A percentile compares a stretch with the other conserved stretches of the same genome.
phyloP scores from a whole-genome alignment of 2,113 vertebrate genomes.

The Zeus faber region DNA sequence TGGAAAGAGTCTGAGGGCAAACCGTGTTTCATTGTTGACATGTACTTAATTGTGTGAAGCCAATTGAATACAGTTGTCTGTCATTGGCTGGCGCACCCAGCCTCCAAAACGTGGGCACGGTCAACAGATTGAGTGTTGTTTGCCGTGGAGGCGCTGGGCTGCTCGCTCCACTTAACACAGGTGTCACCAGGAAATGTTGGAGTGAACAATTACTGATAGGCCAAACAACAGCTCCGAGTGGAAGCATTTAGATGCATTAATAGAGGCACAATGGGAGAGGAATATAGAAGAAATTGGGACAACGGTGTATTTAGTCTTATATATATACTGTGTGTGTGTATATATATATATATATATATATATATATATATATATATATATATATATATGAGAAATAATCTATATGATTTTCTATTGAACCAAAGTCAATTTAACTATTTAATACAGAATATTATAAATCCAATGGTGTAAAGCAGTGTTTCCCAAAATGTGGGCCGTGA shows the following conservation, averaged over 20 bases:
- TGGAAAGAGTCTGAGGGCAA: slow-evolving; percentile 40
- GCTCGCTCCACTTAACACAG: slow-evolving; percentile 63
- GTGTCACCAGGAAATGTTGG: slow-evolving; percentile 69
- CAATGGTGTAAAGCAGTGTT: no score
- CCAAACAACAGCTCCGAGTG: slow-evolving; percentile 31
- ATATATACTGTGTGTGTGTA: no score
- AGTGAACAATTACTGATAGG: slow-evolving; percentile 68
- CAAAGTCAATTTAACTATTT: no score
- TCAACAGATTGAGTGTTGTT: slow-evolving; percentile 72
- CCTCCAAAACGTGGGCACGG: slow-evolving; percentile 53
- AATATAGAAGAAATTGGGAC: slow-evolving; percentile 9
- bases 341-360: no score
- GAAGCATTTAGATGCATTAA: slow-evolving; percentile 12
- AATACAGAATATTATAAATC: no score
- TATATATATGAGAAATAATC: no score
- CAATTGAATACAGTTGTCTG: slow-evolving; percentile 65
- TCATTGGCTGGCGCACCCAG: slow-evolving; percentile 62
- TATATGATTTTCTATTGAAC: no score
- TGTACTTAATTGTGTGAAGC: slow-evolving; percentile 67
- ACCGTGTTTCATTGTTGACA: slow-evolving; percentile 59
- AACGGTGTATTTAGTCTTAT: no score
- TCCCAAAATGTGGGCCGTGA: no score
- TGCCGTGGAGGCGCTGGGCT: slow-evolving; percentile 48
- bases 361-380: no score
- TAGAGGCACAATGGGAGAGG: slow-evolving; percentile 19